Conservation (phyloP, 2,888 invertebrate species). For the Nematopogon swammerdamellus region DNA sequence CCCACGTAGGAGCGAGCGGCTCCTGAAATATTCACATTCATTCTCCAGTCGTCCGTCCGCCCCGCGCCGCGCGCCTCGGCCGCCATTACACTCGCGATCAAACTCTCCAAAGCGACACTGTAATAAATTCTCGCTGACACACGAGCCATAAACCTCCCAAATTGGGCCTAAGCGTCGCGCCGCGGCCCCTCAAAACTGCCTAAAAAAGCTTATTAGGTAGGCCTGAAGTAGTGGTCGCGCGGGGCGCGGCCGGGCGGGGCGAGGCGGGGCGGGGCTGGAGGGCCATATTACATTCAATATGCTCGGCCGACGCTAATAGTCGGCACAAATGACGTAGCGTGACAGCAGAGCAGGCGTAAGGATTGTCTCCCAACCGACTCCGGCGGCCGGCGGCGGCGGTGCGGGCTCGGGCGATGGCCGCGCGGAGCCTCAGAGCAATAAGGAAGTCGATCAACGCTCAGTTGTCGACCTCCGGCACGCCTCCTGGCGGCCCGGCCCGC, state of each 20-base stretch:
- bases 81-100: background rate
- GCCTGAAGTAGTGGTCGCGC: background rate
- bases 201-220: background rate
- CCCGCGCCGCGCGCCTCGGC: background rate
- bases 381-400: no score
- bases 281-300: background rate
- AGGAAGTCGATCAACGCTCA: background rate
- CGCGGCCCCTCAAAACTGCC: background rate
- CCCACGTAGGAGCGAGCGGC: background rate
- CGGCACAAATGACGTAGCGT: background rate
- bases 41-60: background rate
- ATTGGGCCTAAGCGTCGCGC: background rate
- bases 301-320: background rate
- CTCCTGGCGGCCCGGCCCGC: no score
- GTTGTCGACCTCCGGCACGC: no score
- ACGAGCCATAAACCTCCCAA: background rate
- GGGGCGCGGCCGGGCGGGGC: no score
- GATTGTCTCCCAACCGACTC: no score
- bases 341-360: no score
- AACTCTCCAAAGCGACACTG: background rate
- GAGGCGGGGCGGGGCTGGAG: no score
- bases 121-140: background rate
- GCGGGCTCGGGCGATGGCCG: no score
- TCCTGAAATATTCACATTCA: background rate
- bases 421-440: background rate